Conservation (phyloP, 2,797 vertebrate genomes). For the Caiman crocodilus region DNA sequence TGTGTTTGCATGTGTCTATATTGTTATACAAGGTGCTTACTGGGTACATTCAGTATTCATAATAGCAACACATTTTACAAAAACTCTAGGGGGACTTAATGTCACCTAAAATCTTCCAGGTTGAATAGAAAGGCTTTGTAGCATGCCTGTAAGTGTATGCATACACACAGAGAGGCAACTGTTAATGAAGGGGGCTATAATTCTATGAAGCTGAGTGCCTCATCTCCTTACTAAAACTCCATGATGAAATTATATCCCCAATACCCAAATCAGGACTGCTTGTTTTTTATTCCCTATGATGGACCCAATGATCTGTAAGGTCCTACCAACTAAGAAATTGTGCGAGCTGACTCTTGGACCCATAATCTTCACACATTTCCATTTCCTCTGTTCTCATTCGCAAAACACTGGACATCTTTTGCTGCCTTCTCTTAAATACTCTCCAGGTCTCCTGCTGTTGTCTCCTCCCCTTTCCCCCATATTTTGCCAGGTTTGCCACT, state of each 20-base stretch:
- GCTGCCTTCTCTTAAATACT: constrained; percentile 60
- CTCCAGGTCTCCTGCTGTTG: constrained; percentile 21
- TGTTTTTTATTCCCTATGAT: too few species aligned
- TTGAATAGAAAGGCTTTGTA: neutral
- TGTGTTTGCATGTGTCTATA: neutral
- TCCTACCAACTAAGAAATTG: neutral
- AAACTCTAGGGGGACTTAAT: neutral
- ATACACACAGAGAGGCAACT: neutral
- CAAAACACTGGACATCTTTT: constrained; percentile 32
- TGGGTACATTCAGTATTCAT: neutral
- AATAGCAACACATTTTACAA: neutral
- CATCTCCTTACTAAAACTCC: constrained; percentile 27
- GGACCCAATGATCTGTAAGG: too few species aligned
- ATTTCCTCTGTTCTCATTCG: constrained; percentile 29
- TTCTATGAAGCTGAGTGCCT: constrained; percentile 36
- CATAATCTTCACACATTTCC: constrained; percentile 47
- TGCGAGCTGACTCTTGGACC: constrained; percentile 17
- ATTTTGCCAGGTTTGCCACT: constrained; percentile 41
- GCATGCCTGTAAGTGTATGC: neutral
- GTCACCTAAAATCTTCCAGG: neutral
- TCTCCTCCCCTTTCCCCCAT: neutral
- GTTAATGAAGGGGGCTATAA: constrained; percentile 34
- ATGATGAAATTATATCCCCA: neutral
- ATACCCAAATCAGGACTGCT: neutral
- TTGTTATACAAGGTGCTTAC: neutral